Conservation (phyloP, 2,797 vertebrate species). For the Siniperca scherzeri region DNA sequence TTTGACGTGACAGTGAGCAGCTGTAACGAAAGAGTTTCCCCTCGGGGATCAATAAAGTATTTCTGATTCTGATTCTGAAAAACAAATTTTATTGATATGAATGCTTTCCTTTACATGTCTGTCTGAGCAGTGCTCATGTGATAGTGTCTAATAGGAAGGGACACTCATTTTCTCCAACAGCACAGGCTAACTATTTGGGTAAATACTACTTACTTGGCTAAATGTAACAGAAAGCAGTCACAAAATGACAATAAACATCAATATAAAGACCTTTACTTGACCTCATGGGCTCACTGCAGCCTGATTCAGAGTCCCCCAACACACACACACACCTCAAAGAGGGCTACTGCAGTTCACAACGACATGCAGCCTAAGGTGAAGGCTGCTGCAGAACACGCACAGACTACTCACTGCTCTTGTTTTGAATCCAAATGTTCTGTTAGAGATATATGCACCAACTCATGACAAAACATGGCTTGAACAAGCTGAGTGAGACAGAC, state of each 20-base stretch:
- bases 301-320: neutral
- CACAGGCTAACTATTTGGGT: neutral
- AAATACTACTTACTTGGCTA: neutral
- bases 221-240: neutral
- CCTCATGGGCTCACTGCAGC: constrained; percentile 17
- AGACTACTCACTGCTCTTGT: neutral
- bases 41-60: too few relatives aligned
- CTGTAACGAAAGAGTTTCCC: too few relatives aligned
- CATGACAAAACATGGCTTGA: neutral
- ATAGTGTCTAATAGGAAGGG: neutral
- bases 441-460: neutral
- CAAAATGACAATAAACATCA: neutral
- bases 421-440: neutral
- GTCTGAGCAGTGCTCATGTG: neutral
- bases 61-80: neutral
- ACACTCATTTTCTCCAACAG: neutral
- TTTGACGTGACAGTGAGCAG: too few relatives aligned
- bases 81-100: neutral
- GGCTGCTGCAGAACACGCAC: neutral
- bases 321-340: neutral
- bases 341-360: neutral
- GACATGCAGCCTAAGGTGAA: neutral
- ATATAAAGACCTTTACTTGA: neutral
- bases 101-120: neutral
- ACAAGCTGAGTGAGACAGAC: neutral